Evolutionary conservation across 92 coral and sea anemone genomes (phyloP).

Genomic region (Micromussa lordhowensis): DNA sequence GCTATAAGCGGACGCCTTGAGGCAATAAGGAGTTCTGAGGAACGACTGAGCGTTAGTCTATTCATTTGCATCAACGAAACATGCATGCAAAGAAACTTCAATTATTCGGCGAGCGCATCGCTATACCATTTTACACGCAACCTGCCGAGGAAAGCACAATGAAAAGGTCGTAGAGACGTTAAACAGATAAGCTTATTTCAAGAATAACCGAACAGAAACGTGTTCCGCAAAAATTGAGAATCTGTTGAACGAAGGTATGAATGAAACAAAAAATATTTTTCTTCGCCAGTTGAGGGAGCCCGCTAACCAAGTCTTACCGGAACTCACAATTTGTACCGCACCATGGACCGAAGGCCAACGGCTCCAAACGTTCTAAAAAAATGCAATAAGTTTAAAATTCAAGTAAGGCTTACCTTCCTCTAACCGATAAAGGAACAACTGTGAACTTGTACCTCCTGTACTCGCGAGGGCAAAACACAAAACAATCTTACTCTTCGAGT

Average conservation of each 20-base stretch:
- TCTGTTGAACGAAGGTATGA: constrained; percentile 4
- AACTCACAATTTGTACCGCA: constrained; percentile 51
- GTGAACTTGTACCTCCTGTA: not conserved
- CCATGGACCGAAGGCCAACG: not conserved
- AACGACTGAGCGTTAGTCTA: not conserved
- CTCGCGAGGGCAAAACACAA: constrained; percentile 6
- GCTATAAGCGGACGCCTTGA: not conserved
- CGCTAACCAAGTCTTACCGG: constrained; percentile 60
- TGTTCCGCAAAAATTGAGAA: not conserved
- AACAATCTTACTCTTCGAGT: constrained; percentile 9
- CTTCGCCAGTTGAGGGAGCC: not conserved
- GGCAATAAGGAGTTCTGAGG: not conserved
- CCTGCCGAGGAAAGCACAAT: not conserved
- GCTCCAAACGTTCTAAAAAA: not conserved
- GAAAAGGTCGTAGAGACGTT: not conserved
- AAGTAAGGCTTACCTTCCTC: constrained; percentile 21
- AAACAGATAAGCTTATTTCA: not conserved
- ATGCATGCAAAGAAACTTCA: constrained; percentile 32
- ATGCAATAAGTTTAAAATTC: not conserved
- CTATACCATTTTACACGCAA: not conserved
- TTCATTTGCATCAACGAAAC: constrained; percentile 44
- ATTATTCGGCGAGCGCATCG: not conserved
- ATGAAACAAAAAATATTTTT: constrained; percentile 25
- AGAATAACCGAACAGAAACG: not conserved
- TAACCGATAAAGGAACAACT: constrained; percentile 26